Base-by-base conservation (phyloP, 2,797 vertebrate genomes). In the Danio kyathit region DNA sequence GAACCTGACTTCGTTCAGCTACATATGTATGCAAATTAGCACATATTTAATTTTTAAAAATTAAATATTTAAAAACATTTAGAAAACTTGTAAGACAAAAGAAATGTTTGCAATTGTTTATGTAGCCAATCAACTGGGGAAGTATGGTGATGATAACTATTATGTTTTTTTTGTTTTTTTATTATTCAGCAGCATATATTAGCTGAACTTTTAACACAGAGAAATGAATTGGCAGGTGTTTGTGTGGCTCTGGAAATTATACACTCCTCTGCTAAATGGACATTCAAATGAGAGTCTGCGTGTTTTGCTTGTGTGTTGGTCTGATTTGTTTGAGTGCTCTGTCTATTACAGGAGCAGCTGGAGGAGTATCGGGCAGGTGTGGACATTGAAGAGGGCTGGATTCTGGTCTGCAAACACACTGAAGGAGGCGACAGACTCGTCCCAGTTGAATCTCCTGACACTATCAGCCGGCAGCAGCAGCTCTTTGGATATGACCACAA, bases 401-500 rank as follows among this genome's bases (percentile, higher is more conserved):
- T 99, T 81, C 91, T 99, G 79, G 96, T 97, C 71, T 99, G 97
- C 88, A 97, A 98, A 80, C 96, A 97, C 76, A 95, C 96, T 0
- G 97, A 98, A 71, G 96, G 97, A 49, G 97, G 97, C 0, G 96
- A 97, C 91, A 92, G 96, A 59, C 94, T 99, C 57, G 97, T 98
- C 63, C 96, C 96, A 0, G 96, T 98, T 17, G 97, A 98, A 89
- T 97, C 97, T 0, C 91, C 94, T 0, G 96, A 98, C 85, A 94
- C 95, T 5, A 89, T 96, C 82, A 93, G 92, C 89, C 92, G 96
- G 69, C 97, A 97, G 80, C 96, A 98, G 88, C 96, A 97, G 91
- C 94, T 99, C 69, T 97, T 99, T 1, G 98, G 98, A 7, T 94
- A 96, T n/a, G 96, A 99, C 93, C 96, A 95, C 89, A 96, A 96